Evolutionary conservation across 2,888 invertebrate species (phyloP), one percentile per base, ranked within the genome.

Genomic region (Euspilapteryx auroguttella): DNA sequence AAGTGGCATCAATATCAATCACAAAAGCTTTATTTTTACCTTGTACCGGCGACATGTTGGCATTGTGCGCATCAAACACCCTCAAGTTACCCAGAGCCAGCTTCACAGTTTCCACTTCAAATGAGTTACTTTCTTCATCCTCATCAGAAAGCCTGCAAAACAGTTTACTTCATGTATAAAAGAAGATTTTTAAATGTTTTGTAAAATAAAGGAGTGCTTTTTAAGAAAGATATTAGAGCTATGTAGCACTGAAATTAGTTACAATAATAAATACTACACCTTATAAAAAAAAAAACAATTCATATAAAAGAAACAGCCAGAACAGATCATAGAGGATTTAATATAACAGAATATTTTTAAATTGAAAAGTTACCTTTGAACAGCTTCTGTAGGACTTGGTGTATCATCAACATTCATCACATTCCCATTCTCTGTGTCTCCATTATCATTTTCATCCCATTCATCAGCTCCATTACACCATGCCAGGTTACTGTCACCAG

Each of bases 391-490:
- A n/a, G 61, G 55, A 33, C 51, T 79, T n/a, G n/a, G n/a, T 4
- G 80, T 66, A 39, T 81, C 81, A 37, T 79, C 79, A 31, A 78
- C 62, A 58, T 73, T 68, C 53, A 80, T 77, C 33, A 81, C 50
- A 66, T 90, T 89, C 5, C 89, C 89, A 63, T 89, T 89, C 32
- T 85, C 83, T 40, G 86, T 83, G 32, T 82, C 83, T 12, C 69
- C 49, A 58, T 68, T 69, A 21, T 78, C 55, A 59, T 66, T 68
- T 42, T 69, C 79, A 45, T 71, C 69, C 89, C 88, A 88, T 35
- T 87, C 85, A 49, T 92, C 88, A 2, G 87, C 86, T 23, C 84
- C 87, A 22, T 79, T 78, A 41, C 89, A 85, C 91, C 92, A 92
- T 44, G 81, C 48, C 40, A 80, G 37, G 44, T 77, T 68, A 6